Evolutionary conservation across 1,140 invertebrate genomes (phyloP).

Genomic region (Drosophila insularis): DNA sequence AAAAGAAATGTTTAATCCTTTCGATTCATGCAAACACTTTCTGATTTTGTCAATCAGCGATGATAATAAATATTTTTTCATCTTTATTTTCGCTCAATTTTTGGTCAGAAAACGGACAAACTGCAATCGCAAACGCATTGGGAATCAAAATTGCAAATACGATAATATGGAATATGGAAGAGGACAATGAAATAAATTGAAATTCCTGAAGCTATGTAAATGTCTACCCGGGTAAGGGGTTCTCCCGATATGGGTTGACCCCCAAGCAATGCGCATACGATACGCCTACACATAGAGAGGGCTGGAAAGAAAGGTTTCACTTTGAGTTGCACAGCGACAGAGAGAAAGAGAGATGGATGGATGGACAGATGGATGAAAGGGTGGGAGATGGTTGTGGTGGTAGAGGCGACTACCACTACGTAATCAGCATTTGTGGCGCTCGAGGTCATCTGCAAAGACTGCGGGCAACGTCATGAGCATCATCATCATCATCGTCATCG

Average conservation of each 20-base stretch:
- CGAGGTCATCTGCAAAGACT: conserved; percentile 76
- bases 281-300: conserved; percentile 19
- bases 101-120: conserved; percentile 33
- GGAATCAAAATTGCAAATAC: conserved; percentile 80
- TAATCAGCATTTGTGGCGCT: conserved; percentile 80
- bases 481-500: background rate
- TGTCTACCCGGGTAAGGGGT: conserved; percentile 40
- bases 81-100: background rate
- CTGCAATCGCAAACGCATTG: conserved; percentile 75
- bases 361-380: background rate
- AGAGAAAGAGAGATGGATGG: too few relatives aligned
- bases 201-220: conserved; percentile 78
- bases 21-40: conserved; percentile 7
- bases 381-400: conserved; percentile 8
- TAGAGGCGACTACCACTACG: conserved; percentile 46
- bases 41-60: conserved; percentile 8
- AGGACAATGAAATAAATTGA: conserved; percentile 78
- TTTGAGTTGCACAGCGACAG: background rate
- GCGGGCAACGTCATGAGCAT: conserved; percentile 41
- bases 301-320: conserved; percentile 38
- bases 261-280: conserved; percentile 39
- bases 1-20: conserved; percentile 22
- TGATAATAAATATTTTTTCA: conserved; percentile 1
- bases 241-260: conserved; percentile 22
- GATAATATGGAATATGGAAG: conserved; percentile 72